These are phyloP conservation scores for Chaetogeoica ovagalla DNA, from an alignment of 2,888 invertebrate species.

Conservation along the genomic window DNA sequence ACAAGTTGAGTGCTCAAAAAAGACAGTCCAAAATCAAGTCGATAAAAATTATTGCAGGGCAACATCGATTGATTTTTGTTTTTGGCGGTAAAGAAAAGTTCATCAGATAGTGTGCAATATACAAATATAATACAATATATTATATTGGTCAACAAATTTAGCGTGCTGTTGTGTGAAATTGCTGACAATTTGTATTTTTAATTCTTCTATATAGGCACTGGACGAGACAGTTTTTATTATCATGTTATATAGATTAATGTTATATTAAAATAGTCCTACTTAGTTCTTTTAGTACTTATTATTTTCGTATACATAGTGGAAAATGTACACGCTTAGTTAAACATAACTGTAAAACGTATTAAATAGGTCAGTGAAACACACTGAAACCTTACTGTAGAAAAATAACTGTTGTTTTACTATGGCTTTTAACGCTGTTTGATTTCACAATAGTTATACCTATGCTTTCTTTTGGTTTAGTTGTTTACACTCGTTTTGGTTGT, in stretches of 20 bases:
- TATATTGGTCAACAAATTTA: too few species aligned
- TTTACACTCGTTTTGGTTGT: not conserved
- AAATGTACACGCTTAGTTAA: not conserved
- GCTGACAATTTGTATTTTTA: too few species aligned
- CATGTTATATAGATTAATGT: not conserved
- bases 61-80: too few species aligned
- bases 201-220: too few species aligned
- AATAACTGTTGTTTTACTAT: slow-evolving; percentile 48
- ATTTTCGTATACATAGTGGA: not conserved
- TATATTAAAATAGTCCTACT: slow-evolving; percentile 13
- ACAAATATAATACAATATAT: too few species aligned
- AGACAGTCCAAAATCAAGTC: too few species aligned
- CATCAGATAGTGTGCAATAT: too few species aligned
- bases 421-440: slow-evolving; percentile 41
- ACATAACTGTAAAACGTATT: slow-evolving; percentile 55
- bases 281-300: not conserved
- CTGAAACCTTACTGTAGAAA: slow-evolving; percentile 35
- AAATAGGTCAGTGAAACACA: slow-evolving; percentile 54
- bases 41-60: too few species aligned
- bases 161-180: too few species aligned
- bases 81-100: too few species aligned
- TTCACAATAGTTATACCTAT: slow-evolving; percentile 2
- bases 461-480: slow-evolving; percentile 3
- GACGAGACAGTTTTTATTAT: too few species aligned
- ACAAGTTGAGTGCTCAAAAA: too few species aligned